These are phyloP conservation scores for Scaptomyza reducta DNA, from an alignment of 2,888 invertebrate species.

Conservation along the genomic window DNA sequence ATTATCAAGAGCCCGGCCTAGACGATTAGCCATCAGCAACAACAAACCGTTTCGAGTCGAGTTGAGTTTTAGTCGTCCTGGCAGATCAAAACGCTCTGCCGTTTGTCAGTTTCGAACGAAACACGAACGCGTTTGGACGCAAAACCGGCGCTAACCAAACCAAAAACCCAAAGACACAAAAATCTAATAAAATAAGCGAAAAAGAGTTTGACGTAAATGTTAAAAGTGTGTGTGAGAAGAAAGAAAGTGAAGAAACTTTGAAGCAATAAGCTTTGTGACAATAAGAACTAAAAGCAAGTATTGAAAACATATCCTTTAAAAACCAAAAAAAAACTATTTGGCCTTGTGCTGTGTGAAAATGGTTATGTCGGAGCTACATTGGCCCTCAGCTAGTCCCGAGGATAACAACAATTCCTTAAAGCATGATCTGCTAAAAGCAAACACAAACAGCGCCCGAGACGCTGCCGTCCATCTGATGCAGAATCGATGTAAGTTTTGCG, in stretches of 20 bases:
- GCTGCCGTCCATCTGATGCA: slow-evolving; percentile 80
- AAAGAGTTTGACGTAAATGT: slow-evolving; percentile 6
- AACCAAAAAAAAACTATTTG: slow-evolving; percentile 7
- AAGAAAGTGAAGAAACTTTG: slow-evolving; percentile 2
- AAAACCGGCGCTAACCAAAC: slow-evolving; percentile 50
- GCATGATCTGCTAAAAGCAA: slow-evolving; percentile 82
- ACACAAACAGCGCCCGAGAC: slow-evolving; percentile 62
- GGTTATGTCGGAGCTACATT: slow-evolving; percentile 85
- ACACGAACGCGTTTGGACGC: slow-evolving; percentile 83
- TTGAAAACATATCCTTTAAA: slow-evolving; percentile 3
- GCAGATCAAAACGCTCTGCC: slow-evolving; percentile 49
- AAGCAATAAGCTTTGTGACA: slow-evolving; percentile 6
- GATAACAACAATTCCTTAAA: slow-evolving; percentile 84
- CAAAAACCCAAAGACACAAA: background rate
- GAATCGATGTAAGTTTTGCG: slow-evolving; percentile 83
- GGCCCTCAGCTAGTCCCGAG: slow-evolving; percentile 83
- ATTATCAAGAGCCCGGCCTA: slow-evolving; percentile 52
- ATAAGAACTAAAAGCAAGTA: background rate
- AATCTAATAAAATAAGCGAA: slow-evolving; percentile 13
- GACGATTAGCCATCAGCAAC: slow-evolving; percentile 59
- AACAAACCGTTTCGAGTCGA: slow-evolving; percentile 1
- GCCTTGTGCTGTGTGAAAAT: slow-evolving; percentile 76
- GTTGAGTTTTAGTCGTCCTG: slow-evolving; percentile 61
- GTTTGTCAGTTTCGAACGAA: slow-evolving; percentile 83
- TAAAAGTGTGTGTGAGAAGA: background rate